phyloP scores from a whole-genome alignment of 2,113 vertebrate species.

The Thryonomys swinderianus region DNA sequence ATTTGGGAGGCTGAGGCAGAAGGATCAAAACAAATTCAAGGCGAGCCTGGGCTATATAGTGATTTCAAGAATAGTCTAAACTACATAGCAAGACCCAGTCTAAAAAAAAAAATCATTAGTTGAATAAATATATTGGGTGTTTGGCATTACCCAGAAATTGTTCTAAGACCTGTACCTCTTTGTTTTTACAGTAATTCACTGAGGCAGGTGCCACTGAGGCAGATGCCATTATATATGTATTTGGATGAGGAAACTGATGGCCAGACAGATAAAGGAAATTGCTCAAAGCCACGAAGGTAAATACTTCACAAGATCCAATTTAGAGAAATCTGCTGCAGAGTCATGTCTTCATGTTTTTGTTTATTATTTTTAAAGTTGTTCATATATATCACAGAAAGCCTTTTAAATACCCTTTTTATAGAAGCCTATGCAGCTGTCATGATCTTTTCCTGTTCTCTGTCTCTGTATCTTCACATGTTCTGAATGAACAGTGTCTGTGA shows the following conservation, averaged over 20 bases:
- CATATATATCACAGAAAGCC: neutral
- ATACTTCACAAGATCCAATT: neutral
- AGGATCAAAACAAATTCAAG: no score
- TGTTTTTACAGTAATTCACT: neutral
- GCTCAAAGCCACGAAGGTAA: neutral
- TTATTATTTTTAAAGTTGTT: neutral
- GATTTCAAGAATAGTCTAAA: no score
- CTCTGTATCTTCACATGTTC: neutral
- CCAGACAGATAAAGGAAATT: conserved; percentile 27
- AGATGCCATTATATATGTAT: neutral
- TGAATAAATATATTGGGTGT: neutral
- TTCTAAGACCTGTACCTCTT: conserved; percentile 30
- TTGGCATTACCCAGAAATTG: neutral
- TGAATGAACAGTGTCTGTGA: conserved; percentile 39
- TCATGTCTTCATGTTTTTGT: neutral
- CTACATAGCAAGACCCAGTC: no score
- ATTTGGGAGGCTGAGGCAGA: no score
- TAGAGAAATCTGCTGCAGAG: neutral
- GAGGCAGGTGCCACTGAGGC: neutral
- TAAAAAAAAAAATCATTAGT: neutral
- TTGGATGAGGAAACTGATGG: conserved; percentile 6
- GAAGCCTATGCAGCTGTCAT: neutral
- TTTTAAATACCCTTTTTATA: neutral
- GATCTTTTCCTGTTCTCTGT: neutral
- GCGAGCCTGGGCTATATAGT: no score